A percentile compares a stretch with the other conserved stretches of the same genome.
Evolutionary conservation across 1,140 invertebrate genomes (phyloP).

Genomic region (Choristoneura fumiferana): DNA sequence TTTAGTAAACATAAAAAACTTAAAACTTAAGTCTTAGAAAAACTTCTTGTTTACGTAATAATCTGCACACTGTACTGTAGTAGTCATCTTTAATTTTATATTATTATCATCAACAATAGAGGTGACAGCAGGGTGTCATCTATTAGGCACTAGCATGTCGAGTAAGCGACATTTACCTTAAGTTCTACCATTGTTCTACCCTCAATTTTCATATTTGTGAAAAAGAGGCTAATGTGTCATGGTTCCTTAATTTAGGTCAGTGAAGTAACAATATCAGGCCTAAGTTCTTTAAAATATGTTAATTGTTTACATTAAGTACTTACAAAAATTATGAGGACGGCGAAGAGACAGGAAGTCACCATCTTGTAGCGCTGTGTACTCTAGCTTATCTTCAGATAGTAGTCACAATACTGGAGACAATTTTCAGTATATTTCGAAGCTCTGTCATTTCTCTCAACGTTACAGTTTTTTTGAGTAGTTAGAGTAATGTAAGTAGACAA

Average conservation of each 20-base stretch:
- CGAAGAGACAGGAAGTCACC: constrained; percentile 38
- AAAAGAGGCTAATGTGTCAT: constrained; percentile 2
- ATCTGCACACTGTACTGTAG: too few species aligned
- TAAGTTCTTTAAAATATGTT: neutral
- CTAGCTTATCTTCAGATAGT: constrained; percentile 7
- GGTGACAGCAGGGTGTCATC: too few species aligned
- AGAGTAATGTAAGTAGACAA: neutral
- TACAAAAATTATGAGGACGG: constrained; percentile 29
- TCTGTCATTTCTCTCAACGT: neutral
- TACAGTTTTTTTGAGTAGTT: neutral
- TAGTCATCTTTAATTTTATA: too few species aligned
- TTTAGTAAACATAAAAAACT: too few species aligned
- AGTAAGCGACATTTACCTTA: too few species aligned
- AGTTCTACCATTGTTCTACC: too few species aligned
- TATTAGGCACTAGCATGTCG: too few species aligned
- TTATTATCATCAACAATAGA: too few species aligned
- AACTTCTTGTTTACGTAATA: too few species aligned
- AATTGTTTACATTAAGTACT: constrained; percentile 26
- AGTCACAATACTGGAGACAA: neutral
- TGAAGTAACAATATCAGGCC: neutral
- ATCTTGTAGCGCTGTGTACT: constrained; percentile 22
- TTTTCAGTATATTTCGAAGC: neutral
- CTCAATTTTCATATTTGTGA: too few species aligned
- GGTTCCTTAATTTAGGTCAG: constrained; percentile 19
- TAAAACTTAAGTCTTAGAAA: too few species aligned